Evolutionary conservation across 2,797 vertebrate genomes (phyloP).

Genomic region (Protonibea diacanthus): DNA sequence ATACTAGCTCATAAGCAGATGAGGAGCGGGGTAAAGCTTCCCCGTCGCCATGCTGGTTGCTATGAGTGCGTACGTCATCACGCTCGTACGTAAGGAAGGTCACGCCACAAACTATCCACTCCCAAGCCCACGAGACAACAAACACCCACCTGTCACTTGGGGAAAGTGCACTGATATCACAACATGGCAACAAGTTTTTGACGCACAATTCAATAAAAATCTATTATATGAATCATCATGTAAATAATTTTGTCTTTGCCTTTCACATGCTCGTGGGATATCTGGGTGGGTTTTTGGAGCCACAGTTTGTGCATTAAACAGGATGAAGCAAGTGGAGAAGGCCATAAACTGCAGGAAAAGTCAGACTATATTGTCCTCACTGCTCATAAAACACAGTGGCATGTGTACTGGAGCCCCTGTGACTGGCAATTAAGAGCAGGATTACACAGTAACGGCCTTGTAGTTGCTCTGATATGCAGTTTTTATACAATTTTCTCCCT

Average conservation of each 20-base stretch:
- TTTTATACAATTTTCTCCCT: background rate
- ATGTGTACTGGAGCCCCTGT: background rate
- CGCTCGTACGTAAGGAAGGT: constrained; percentile 45
- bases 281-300: constrained; percentile 19
- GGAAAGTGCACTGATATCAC: background rate
- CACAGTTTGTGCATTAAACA: constrained; percentile 1
- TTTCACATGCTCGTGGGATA: background rate
- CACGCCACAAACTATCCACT: background rate
- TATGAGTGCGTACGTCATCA: constrained; percentile 76
- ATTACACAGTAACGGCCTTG: background rate
- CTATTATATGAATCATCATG: too few relatives aligned
- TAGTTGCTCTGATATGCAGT: background rate
- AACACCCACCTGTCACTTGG: background rate
- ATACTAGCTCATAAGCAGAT: constrained; percentile 49
- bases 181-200: background rate
- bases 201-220: background rate
- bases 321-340: constrained; percentile 14
- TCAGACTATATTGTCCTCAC: constrained; percentile 6
- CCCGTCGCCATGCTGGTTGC: constrained; percentile 87
- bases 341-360: constrained; percentile 28
- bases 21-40: constrained; percentile 68
- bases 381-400: constrained; percentile 9
- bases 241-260: too few relatives aligned
- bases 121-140: rapidly evolving
- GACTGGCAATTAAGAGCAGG: background rate